A percentile compares a stretch with the other conserved stretches of the same genome.
Evolutionary conservation across 1,140 invertebrate genomes (phyloP).

Genomic region (Bombus haemorrhoidalis): DNA sequence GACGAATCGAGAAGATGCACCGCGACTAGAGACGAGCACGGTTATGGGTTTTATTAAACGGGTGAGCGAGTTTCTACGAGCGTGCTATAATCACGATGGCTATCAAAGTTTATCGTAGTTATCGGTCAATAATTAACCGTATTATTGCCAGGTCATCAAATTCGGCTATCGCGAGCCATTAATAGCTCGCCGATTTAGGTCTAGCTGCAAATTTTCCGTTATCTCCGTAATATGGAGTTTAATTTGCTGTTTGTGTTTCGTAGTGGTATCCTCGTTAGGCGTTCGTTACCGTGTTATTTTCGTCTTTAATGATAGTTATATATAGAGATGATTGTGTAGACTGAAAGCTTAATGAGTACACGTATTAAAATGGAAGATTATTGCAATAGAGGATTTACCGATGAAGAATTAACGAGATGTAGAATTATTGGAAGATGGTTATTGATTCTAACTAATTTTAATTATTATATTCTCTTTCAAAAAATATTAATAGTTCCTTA

Average conservation of each 20-base stretch:
- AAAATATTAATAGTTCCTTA: background rate
- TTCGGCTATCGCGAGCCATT: conserved; percentile 30
- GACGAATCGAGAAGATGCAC: background rate
- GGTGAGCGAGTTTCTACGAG: background rate
- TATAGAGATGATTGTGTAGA: background rate
- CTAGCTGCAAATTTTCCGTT: conserved; percentile 33
- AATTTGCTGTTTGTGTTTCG: conserved; percentile 12
- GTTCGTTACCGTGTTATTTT: background rate
- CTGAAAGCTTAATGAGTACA: background rate
- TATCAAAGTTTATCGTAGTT: conserved; percentile 34
- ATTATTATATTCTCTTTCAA: background rate
- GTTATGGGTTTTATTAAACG: conserved; percentile 3
- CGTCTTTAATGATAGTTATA: background rate
- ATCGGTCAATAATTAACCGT: conserved; percentile 34
- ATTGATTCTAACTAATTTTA: background rate
- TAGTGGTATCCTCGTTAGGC: background rate
- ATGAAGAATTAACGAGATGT: background rate
- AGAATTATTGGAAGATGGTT: background rate
- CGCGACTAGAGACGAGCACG: background rate
- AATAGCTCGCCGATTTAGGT: conserved; percentile 38
- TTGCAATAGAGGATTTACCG: background rate
- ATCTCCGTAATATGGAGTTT: conserved; percentile 16
- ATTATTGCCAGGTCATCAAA: conserved; percentile 41
- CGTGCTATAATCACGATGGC: background rate
- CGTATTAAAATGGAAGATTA: background rate